Evolutionary conservation across 2,113 vertebrate species (phyloP).

Genomic region (Acrocephalus kingi): DNA sequence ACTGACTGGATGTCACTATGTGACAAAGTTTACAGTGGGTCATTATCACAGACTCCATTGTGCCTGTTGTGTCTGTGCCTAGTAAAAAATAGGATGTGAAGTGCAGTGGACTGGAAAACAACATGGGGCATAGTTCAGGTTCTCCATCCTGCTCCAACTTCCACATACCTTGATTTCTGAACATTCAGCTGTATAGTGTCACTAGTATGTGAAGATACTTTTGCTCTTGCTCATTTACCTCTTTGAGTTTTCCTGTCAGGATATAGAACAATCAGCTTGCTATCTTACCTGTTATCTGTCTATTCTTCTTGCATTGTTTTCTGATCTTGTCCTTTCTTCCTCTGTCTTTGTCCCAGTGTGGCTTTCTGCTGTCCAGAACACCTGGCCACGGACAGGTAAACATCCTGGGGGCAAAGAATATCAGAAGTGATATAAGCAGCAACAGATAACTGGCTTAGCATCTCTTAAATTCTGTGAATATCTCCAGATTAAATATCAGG

Average conservation of each 20-base stretch:
- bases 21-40: not conserved
- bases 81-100: not conserved
- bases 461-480: not conserved
- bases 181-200: not conserved
- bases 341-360: slow-evolving; percentile 35
- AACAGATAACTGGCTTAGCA: not conserved
- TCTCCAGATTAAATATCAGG: not conserved
- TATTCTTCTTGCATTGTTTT: not conserved
- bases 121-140: not conserved
- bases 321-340: slow-evolving; percentile 46
- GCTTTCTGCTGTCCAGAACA: slow-evolving; percentile 58
- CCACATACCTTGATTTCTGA: not conserved
- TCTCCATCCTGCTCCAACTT: not conserved
- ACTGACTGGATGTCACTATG: not conserved
- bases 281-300: not conserved
- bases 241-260: not conserved
- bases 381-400: slow-evolving; percentile 60
- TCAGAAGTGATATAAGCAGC: not conserved
- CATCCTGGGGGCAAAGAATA: not conserved
- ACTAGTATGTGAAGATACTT: not conserved
- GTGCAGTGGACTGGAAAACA: not conserved
- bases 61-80: not conserved
- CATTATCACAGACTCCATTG: not conserved
- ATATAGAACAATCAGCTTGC: not conserved
- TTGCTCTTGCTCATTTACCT: not conserved